phyloP scores from a whole-genome alignment of 2,888 invertebrate genomes.

The Acleris emargana region DNA sequence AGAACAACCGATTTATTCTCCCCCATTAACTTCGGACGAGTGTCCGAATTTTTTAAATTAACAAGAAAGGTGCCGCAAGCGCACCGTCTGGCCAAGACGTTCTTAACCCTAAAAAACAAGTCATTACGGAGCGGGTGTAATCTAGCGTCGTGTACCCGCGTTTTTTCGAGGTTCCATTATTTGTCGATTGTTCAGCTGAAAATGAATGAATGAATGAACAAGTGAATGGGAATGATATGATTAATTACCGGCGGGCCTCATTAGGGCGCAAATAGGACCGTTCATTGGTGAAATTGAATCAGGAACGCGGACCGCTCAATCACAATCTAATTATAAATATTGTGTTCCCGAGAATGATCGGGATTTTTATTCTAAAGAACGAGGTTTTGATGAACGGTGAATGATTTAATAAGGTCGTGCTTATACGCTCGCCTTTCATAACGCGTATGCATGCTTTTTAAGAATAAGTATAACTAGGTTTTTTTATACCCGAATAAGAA shows the following conservation, averaged over 20 bases:
- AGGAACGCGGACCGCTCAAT: conserved; percentile 66
- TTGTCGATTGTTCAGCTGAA: conserved; percentile 75
- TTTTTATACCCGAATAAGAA: too few relatives aligned
- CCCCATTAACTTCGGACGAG: conserved; percentile 65
- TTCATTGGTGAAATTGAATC: conserved; percentile 81
- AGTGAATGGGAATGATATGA: conserved; percentile 66
- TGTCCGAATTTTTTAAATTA: conserved; percentile 67
- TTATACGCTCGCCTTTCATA: background rate
- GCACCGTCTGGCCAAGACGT: conserved; percentile 77
- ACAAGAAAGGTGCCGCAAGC: conserved; percentile 64
- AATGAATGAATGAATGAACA: conserved; percentile 35
- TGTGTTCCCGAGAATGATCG: conserved; percentile 58
- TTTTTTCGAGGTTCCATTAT: conserved; percentile 78
- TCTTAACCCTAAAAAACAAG: conserved; percentile 83
- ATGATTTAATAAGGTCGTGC: conserved; percentile 6
- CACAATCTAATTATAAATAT: conserved; percentile 76
- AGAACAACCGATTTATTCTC: conserved; percentile 55
- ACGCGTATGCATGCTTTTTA: background rate
- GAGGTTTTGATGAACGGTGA: conserved; percentile 7
- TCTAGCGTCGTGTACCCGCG: conserved; percentile 72
- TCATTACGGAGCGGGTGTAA: conserved; percentile 80
- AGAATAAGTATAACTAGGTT: too few relatives aligned
- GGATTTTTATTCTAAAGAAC: conserved; percentile 45
- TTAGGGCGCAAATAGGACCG: conserved; percentile 78
- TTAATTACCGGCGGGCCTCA: conserved; percentile 82